Conservation (phyloP, 2,888 invertebrate genomes). For the Leucophenga montana region DNA sequence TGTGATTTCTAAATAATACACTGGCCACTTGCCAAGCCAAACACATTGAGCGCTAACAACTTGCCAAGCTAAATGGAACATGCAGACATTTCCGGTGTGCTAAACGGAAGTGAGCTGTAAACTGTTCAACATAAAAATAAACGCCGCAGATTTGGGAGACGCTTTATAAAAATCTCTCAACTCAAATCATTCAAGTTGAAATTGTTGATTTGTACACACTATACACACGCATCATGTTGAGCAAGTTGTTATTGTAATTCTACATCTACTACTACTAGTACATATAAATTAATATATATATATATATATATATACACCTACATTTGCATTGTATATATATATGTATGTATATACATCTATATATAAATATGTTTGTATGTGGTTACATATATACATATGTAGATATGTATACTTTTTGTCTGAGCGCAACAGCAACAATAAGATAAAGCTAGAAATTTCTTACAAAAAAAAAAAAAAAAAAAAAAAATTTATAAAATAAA, state of each 20-base stretch:
- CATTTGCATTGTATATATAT: conserved; percentile 7
- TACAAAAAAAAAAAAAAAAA: no score
- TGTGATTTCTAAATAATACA: no score
- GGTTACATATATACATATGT: conserved; percentile 6
- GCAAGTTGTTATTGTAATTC: conserved; percentile 61
- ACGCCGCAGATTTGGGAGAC: no score
- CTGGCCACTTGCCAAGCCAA: no score
- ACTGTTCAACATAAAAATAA: no score
- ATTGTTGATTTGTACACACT: conserved; percentile 71
- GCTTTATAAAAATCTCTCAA: no score
- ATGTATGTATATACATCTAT: background rate
- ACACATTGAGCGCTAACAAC: no score
- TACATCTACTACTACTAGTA: conserved; percentile 19
- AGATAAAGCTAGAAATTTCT: no score
- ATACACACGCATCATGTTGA: conserved; percentile 58
- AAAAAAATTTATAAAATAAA: no score
- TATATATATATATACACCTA: conserved; percentile 3
- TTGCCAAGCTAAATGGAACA: no score
- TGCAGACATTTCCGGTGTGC: no score
- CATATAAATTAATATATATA: background rate
- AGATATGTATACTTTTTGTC: conserved; percentile 8
- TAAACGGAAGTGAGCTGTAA: no score
- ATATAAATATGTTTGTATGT: background rate
- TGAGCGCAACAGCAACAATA: conserved; percentile 6
- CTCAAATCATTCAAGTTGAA: conserved; percentile 69